Base-by-base conservation (phyloP, 2,888 invertebrate genomes). In the Opisthograptis luteolata region DNA sequence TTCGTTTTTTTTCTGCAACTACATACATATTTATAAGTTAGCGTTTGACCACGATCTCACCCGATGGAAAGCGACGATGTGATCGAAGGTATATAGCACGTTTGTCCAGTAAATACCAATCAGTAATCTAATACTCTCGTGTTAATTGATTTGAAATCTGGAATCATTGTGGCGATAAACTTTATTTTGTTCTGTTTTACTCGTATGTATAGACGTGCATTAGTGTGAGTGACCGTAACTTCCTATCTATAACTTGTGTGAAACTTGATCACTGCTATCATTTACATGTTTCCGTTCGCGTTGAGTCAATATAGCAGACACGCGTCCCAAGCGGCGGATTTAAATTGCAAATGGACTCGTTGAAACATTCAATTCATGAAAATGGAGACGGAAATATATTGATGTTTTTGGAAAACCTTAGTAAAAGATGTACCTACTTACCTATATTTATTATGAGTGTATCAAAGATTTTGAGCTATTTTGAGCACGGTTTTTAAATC, bases 311-410 rank as follows among this genome's bases (percentile, higher is more conserved):
- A 79, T 73, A 66, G 71, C 62, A 66, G 75, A 75, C 73, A 76
- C 67, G 70, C 75, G 76, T 76, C 73, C 69, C 71, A 56, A 62
- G 74, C 62, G 76, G 51, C 60, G 61, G 64, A 79, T 81, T 79
- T 79, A 76, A 80, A 82, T 82, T 82, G 78, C 79, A 82, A 82
- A 82, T 81, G 66, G 70, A 71, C 62, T 65, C 69, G 65, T 62
- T 64, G 70, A 71, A 75, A 79, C 73, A 73, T 72, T 75, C 70
- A 72, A 75, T 71, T 68, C 61, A 52, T 68, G 67, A 57, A 70
- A 68, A 69, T 64, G 59, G 65, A 59, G 54, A 50, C 36, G 47
- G 44, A 62, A 67, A 67, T 60, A 60, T 61, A 60, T 56, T 39
- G 39, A n/a, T 13, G 36, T 41, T 47, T 42, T 49, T 51, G 25